phyloP scores from a whole-genome alignment of 1,140 invertebrate species.

The Mercenaria mercenaria region DNA sequence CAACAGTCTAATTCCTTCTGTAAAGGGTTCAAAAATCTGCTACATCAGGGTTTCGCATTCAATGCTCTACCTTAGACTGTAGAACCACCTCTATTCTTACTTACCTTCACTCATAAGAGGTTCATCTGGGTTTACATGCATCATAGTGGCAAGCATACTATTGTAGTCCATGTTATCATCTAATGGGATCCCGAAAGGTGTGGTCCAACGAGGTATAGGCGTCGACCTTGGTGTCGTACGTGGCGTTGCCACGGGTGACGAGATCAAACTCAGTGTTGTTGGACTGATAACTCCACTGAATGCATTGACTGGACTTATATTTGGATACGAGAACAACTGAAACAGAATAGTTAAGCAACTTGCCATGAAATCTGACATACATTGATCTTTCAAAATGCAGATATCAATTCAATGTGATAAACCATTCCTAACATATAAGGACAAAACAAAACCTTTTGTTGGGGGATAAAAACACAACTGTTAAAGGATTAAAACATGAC shows the following conservation, averaged over 20 bases:
- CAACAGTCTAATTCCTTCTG: too few species aligned
- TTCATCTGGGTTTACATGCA: constrained; percentile 86
- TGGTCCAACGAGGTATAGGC: constrained; percentile 93
- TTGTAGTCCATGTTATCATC: constrained; percentile 94
- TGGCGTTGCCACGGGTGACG: constrained; percentile 92
- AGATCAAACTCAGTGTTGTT: constrained; percentile 95
- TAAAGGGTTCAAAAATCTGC: too few species aligned
- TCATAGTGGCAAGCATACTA: constrained; percentile 93
- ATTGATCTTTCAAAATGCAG: too few species aligned
- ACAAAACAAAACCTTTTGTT: too few species aligned
- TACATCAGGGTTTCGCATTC: too few species aligned
- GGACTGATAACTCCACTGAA: constrained; percentile 94
- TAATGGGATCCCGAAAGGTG: constrained; percentile 92
- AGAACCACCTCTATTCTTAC: too few species aligned
- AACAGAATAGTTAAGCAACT: constrained; percentile 68
- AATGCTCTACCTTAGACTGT: too few species aligned
- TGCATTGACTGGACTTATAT: constrained; percentile 90
- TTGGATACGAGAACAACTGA: constrained; percentile 96
- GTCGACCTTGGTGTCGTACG: constrained; percentile 89
- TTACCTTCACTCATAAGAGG: constrained; percentile 80
- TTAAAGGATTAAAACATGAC: too few species aligned
- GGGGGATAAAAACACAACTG: too few species aligned
- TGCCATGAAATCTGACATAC: too few species aligned
- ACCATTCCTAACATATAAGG: too few species aligned
- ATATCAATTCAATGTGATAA: too few species aligned